Evolutionary conservation across 2,113 vertebrate species (phyloP).

Genomic region (Ursus arctos): DNA sequence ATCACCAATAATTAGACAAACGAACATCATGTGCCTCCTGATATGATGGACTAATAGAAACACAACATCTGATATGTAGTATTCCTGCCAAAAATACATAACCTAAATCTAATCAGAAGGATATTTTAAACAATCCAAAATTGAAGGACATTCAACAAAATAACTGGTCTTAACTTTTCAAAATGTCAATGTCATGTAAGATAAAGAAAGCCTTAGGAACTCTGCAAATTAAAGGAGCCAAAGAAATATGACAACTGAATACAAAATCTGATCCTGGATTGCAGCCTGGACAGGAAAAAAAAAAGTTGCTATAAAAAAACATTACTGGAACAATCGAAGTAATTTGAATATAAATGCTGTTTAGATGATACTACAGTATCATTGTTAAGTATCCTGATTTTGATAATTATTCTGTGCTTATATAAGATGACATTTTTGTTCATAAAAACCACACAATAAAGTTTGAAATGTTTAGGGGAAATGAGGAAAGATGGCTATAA

Average conservation of each 20-base stretch:
- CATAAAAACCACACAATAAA: constrained; percentile 6
- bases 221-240: constrained; percentile 1
- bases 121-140: constrained; percentile 4
- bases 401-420: constrained; percentile 56
- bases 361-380: constrained; percentile 13
- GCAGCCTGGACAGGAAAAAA: background rate
- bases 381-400: constrained; percentile 33
- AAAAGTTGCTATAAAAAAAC: background rate
- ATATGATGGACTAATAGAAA: background rate
- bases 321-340: constrained; percentile 9
- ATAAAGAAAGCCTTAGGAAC: constrained; percentile 42
- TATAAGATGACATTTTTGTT: constrained; percentile 43
- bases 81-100: background rate
- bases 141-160: constrained; percentile 21
- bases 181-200: constrained; percentile 43
- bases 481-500: constrained; percentile 1
- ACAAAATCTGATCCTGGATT: constrained; percentile 29
- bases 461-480: constrained; percentile 31
- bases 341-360: constrained; percentile 37
- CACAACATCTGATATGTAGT: background rate
- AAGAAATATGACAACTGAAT: constrained; percentile 43
- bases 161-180: background rate
- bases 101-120: background rate
- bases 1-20: background rate
- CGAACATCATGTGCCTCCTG: background rate